Base-by-base conservation (phyloP, 2,797 vertebrate genomes). In the Cryptoprocta ferox region DNA sequence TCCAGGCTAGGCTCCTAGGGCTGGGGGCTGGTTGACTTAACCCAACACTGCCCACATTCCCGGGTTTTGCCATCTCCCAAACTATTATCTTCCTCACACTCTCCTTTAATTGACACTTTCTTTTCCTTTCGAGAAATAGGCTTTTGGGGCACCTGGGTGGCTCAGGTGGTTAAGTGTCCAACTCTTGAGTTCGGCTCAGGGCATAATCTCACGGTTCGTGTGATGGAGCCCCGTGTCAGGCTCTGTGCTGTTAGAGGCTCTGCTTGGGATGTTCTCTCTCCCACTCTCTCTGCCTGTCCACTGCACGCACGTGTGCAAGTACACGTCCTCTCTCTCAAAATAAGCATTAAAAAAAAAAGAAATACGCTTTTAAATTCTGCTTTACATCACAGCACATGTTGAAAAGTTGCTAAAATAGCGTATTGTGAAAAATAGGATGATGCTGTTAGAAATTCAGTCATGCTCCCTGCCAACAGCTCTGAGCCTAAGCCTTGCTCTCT, bases 391-490 rank as follows among this genome's bases (percentile, higher is more conserved):
- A 73, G 35, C 35, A 37, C 71, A 48, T 78, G 48, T 30, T 71
- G 53, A 71, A 80, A 94, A 71, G 19, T 92, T 59, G 21, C 78
- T 92, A n/a, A 92, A 86, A 48, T 45, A 83, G 73, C 5, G 90
- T 59, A 80, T 3, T 79, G 32, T 79, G 61, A 84, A 89, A 86
- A 84, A 61, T 50, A 83, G 28, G 37, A 48, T 68, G 61, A 48
- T 63, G 30, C 35, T 83, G 14, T 78, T 61, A 50, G 28, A 89
- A 70, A 80, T 65, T 63, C 50, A 35, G 24, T 56, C 9, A 1
- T 32, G 50, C n/a, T 16, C 11, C 24, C n/a, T 53, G 28, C 61
- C 50, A 63, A 78, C 76, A 53, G 2, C 61, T 76, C 61, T 63
- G 50, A 95, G 21, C 78, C 24, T 16, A 37, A 26, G 15, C 37